Percentiles rank a stretch among this genome's conserved stretches.
Conservation (phyloP, 1,140 invertebrate genomes). For the Globodera ellingtonae region DNA sequence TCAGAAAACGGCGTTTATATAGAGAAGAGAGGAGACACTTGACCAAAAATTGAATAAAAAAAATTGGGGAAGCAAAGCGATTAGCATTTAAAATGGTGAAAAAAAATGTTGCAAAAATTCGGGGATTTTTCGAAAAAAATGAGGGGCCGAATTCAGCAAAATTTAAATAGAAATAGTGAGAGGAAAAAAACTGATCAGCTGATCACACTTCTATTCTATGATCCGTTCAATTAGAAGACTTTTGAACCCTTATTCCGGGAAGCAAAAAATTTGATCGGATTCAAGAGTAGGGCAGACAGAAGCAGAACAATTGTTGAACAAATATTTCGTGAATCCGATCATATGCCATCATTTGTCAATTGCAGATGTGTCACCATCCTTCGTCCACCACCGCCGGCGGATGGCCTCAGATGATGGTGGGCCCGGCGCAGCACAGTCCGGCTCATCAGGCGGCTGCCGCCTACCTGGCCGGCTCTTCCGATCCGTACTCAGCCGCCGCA, state of each 20-base stretch:
- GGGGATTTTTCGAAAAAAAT: no score
- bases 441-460: neutral
- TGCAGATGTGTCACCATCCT: neutral
- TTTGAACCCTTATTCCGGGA: no score
- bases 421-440: constrained; percentile 3
- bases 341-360: no score
- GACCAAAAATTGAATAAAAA: no score
- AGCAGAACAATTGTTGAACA: neutral
- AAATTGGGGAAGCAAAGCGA: no score
- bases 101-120: no score
- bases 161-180: no score
- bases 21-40: neutral
- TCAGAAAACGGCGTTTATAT: neutral
- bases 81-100: no score
- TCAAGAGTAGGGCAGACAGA: neutral
- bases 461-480: neutral
- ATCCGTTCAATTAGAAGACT: no score
- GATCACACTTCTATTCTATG: no score
- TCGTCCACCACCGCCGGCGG: neutral
- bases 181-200: no score
- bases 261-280: neutral
- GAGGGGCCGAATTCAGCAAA: no score
- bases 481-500: neutral
- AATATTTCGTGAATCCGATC: neutral
- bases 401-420: constrained; percentile 1